Base-by-base conservation (phyloP, 2,113 vertebrate species). In the Clinocottus analis region DNA sequence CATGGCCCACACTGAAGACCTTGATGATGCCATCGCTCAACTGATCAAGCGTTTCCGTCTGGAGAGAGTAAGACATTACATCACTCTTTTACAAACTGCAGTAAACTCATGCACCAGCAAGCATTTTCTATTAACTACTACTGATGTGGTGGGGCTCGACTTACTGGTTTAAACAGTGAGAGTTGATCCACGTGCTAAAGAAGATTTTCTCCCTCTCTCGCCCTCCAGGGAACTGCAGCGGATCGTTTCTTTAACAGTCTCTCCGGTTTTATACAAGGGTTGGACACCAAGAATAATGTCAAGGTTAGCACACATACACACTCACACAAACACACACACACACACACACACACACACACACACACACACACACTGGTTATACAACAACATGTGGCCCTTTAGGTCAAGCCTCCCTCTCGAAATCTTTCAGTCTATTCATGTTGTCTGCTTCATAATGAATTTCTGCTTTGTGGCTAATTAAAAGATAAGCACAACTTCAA, bases 231-330 rank as follows among this genome's bases (percentile, higher is more conserved):
- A 41, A 95, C 96, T 47, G 95, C 98, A 79, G 93, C 96, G 7
- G 96, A 98, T 85, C 94, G 97, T 19, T 99, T 99, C 91, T 95
- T 99, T 71, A 94, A 80, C 85, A 97, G 94, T 85, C 94, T 99
- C 76, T 96, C 95, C 37, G 93, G 62, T 81, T 99, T 99, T 88
- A 95, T 98, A 93, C 94, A 95, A 72, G 96, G 97, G 67, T 71
- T 99, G 88, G 97, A 99, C 91, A 96, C 97, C 51, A 97, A 98
- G 80, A 96, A 96, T 90, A 99, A 98, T 0, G 97, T 99, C 71
- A 99, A 99, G 98, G 98, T 99, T 90, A 89, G 83, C 53, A 43
- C n/a, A 29, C 29, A 53, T 64, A 62, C 10, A 67, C 37, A 43
- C 51, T 29, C 71, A 61, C 41, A 70, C 41, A 47, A n/a, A 0